These are phyloP conservation scores for Ranitomeya imitator DNA, from an alignment of 2,113 vertebrate genomes.

Conservation along the genomic window DNA sequence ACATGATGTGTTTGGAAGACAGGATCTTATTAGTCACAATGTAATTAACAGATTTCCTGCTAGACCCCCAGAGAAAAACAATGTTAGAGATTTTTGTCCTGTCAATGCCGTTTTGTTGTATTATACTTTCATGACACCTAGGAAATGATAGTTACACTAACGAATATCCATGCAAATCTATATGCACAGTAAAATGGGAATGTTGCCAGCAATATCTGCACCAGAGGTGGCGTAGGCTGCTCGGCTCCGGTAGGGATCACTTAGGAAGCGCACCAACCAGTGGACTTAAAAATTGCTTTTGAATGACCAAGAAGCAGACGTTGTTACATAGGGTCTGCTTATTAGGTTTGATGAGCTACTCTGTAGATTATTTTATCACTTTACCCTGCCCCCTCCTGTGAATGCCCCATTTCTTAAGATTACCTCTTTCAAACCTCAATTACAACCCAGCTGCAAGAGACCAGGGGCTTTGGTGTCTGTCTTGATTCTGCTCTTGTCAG, in stretches of 20 bases:
- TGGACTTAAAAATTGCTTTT: neutral
- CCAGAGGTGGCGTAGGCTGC: neutral
- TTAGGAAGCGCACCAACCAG: no score
- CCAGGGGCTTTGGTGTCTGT: slow-evolving; percentile 43
- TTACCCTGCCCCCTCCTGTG: slow-evolving; percentile 47
- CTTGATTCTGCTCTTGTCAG: slow-evolving; percentile 41
- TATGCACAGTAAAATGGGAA: neutral
- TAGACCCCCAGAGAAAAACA: neutral
- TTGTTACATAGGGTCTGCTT: slow-evolving; percentile 7
- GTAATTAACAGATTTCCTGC: slow-evolving; percentile 26
- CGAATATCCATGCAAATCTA: neutral
- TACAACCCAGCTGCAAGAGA: slow-evolving; percentile 53
- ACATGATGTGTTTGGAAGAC: neutral
- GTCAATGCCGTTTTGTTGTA: neutral
- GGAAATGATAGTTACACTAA: neutral
- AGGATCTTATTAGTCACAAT: neutral
- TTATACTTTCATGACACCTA: neutral
- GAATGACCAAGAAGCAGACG: neutral
- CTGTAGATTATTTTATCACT: slow-evolving; percentile 45
- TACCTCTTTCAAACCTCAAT: slow-evolving; percentile 51
- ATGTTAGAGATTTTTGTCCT: neutral
- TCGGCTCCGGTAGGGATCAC: neutral
- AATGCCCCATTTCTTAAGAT: slow-evolving; percentile 42
- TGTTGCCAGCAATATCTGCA: neutral
- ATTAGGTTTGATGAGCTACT: slow-evolving; percentile 27